Evolutionary conservation across 2,888 invertebrate genomes (phyloP).

Genomic region (Acheta domesticus): DNA sequence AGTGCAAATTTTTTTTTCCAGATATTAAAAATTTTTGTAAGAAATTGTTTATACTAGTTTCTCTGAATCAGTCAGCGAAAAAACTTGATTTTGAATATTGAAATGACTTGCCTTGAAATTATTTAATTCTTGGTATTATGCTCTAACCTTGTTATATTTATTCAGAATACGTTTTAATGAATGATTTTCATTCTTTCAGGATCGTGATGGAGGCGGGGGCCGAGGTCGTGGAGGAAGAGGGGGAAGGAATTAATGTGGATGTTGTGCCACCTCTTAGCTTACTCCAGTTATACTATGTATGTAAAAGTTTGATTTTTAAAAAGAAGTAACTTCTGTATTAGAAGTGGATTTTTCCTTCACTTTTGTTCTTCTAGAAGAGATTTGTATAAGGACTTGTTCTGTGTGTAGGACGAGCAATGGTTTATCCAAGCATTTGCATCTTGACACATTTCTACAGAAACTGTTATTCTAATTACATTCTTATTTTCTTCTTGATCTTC

Average conservation of each 20-base stretch:
- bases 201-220: constrained; percentile 35
- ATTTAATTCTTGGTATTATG: too few species aligned
- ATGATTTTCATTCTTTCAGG: constrained; percentile 30
- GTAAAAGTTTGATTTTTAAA: constrained; percentile 33
- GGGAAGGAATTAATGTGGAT: constrained; percentile 35
- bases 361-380: constrained; percentile 31
- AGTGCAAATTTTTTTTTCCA: too few species aligned
- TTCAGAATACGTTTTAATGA: too few species aligned
- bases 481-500: constrained; percentile 2
- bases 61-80: too few species aligned
- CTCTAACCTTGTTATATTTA: too few species aligned
- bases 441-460: constrained; percentile 27
- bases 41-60: too few species aligned
- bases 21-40: too few species aligned
- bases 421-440: constrained; percentile 29
- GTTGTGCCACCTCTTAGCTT: constrained; percentile 31
- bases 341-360: constrained; percentile 32
- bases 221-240: constrained; percentile 37
- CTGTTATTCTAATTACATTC: constrained; percentile 6
- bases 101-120: too few species aligned
- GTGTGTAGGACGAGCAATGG: constrained; percentile 33
- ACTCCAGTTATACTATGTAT: constrained; percentile 32
- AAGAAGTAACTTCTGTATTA: constrained; percentile 31
- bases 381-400: constrained; percentile 32
- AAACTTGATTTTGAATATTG: too few species aligned